Evolutionary conservation across 2,797 vertebrate species (phyloP).

Genomic region (Neosalanx taihuensis): DNA sequence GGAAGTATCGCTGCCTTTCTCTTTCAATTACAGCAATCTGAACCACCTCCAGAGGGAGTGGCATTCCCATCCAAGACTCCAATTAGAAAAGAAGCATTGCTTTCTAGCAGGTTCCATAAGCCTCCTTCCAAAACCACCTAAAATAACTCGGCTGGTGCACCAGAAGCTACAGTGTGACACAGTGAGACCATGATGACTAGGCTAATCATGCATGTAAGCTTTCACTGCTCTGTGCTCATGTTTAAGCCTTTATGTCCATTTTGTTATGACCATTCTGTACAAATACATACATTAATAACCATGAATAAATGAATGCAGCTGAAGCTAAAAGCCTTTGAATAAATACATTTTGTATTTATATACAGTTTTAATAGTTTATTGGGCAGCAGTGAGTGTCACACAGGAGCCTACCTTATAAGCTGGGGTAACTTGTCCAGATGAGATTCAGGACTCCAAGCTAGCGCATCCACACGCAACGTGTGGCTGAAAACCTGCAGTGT

Average conservation of each 20-base stretch:
- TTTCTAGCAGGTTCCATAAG: constrained; percentile 51
- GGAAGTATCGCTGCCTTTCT: constrained; percentile 70
- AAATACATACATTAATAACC: not conserved
- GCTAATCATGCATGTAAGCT: constrained; percentile 15
- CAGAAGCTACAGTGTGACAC: constrained; percentile 52
- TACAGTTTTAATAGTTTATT: too few species aligned
- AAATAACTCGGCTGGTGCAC: constrained; percentile 54
- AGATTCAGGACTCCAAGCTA: constrained; percentile 95
- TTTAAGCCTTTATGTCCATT: not conserved
- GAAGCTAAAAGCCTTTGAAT: not conserved
- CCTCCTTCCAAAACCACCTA: constrained; percentile 47
- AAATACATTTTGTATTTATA: not conserved
- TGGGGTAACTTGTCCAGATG: constrained; percentile 83
- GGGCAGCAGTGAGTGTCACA: too few species aligned
- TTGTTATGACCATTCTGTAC: not conserved
- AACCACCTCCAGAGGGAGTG: constrained; percentile 59
- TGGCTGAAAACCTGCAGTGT: constrained; percentile 84
- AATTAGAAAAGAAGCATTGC: constrained; percentile 64
- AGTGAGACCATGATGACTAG: constrained; percentile 37
- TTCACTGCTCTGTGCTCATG: not conserved
- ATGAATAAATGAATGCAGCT: not conserved
- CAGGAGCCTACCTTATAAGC: constrained; percentile 78
- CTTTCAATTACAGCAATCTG: constrained; percentile 71
- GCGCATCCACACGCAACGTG: constrained; percentile 81
- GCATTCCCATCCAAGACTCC: constrained; percentile 51